Conservation (phyloP, 2,113 vertebrate species). For the Craseonycteris thonglongyai region DNA sequence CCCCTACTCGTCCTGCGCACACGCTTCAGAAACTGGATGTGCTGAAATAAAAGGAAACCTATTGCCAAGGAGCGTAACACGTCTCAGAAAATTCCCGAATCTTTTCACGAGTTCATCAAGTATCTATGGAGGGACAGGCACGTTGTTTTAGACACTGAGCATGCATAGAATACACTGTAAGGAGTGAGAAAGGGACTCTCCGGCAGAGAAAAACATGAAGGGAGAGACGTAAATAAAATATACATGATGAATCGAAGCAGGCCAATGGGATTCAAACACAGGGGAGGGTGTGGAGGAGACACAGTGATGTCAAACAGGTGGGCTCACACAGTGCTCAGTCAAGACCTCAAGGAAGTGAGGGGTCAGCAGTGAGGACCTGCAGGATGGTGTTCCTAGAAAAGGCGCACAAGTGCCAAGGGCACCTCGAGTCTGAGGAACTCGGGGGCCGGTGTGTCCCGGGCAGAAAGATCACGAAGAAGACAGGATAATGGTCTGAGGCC, state of each 20-base stretch:
- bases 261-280: rapidly evolving
- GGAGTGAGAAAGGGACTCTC: neutral
- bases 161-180: neutral
- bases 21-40: neutral
- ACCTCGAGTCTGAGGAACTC: rapidly evolving
- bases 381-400: neutral
- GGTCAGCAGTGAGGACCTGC: rapidly evolving
- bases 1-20: neutral
- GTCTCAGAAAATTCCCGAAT: neutral
- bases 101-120: neutral
- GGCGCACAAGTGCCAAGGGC: neutral
- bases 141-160: neutral
- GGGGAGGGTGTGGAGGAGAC: rapidly evolving
- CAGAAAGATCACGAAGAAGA: neutral
- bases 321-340: rapidly evolving
- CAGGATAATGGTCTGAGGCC: neutral
- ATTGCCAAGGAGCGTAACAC: neutral
- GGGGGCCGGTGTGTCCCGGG: rapidly evolving
- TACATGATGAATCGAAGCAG: rapidly evolving
- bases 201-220: neutral
- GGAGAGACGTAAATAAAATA: rapidly evolving
- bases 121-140: neutral
- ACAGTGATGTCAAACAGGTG: rapidly evolving
- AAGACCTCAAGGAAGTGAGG: neutral
- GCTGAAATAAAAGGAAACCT: neutral